phyloP scores from a whole-genome alignment of 2,888 invertebrate species.

The Stramonita haemastoma region DNA sequence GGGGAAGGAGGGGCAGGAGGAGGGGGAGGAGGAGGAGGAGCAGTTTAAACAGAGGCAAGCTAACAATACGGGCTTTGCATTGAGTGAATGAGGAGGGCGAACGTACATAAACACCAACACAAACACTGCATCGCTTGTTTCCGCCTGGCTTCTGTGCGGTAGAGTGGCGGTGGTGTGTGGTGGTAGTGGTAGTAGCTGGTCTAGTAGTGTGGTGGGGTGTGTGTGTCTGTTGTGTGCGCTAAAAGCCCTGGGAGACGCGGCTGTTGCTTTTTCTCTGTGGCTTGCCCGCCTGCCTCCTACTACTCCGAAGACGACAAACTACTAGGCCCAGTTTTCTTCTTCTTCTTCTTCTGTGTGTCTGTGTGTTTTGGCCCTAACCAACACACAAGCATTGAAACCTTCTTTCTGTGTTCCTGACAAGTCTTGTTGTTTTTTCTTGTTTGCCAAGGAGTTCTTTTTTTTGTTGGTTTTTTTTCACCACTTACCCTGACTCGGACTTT shows the following conservation, averaged over 20 bases:
- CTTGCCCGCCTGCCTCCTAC: too few relatives aligned
- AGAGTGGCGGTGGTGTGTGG: not conserved
- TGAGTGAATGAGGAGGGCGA: conserved; percentile 19
- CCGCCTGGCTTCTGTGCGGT: not conserved
- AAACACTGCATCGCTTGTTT: conserved; percentile 21
- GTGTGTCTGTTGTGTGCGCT: too few relatives aligned
- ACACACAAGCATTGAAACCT: too few relatives aligned
- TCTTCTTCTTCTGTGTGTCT: not conserved
- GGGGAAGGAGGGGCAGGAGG: not conserved
- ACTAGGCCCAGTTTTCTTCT: not conserved
- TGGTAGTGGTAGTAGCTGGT: not conserved
- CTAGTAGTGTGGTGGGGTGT: not conserved
- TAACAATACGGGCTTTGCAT: conserved; percentile 23
- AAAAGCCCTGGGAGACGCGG: not conserved
- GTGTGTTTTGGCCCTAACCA: too few relatives aligned
- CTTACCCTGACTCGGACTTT: not conserved
- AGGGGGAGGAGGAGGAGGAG: conserved; percentile 20
- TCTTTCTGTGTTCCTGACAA: too few relatives aligned
- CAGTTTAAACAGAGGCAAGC: conserved; percentile 22
- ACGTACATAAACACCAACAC: conserved; percentile 26
- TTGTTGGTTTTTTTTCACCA: not conserved
- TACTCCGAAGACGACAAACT: too few relatives aligned
- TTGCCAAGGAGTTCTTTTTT: not conserved
- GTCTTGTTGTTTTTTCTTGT: not conserved
- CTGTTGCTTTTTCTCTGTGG: not conserved